Evolutionary conservation across 2,797 vertebrate genomes (phyloP), one percentile per base, ranked within the genome.

Genomic region (Clarias laeviceps): DNA sequence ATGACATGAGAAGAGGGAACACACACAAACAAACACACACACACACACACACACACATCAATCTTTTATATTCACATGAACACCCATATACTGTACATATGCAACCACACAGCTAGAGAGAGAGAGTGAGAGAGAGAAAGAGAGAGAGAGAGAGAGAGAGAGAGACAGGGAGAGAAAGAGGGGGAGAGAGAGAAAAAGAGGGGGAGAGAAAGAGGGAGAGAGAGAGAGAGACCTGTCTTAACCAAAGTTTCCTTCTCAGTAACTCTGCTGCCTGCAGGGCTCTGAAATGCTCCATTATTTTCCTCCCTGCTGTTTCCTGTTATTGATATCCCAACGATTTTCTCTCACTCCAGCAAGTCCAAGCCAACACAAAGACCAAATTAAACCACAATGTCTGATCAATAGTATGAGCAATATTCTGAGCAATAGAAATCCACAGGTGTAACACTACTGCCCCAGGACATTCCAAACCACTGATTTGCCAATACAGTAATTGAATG

Each of bases 201-300:
- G 12, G 45, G 11, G 40, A 45, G 40, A 45, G 40, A 45, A 1
- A 45, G 45, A 45, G 45, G 2, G 45, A 12, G 45, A 2, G 45
- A 50, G 45, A 50, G 45, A 73, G 27, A 37, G 50, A 87, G 82
- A 68, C 78, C 82, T 65, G 24, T 84, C 70, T 90, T 89, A 85
- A 83, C 82, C 84, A 92, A 92, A 94, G 92, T 94, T 95, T 94
- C 91, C 90, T 84, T 94, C 93, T 93, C 83, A 85, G 92, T 93
- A 94, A 93, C 93, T 93, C 93, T 82, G 87, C 88, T 86, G 92
- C 93, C 94, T 91, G 93, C 92, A 92, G 94, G 93, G 94, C 91
- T 94, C 93, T 93, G 93, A 94, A 94, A 94, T 93, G 93, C 93
- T 95, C 94, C 94, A 95, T 95, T 95, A 95, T 95, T 95, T 95